These are phyloP conservation scores for Pomacea canaliculata DNA, from an alignment of 2,888 invertebrate genomes.

Conservation along the genomic window DNA sequence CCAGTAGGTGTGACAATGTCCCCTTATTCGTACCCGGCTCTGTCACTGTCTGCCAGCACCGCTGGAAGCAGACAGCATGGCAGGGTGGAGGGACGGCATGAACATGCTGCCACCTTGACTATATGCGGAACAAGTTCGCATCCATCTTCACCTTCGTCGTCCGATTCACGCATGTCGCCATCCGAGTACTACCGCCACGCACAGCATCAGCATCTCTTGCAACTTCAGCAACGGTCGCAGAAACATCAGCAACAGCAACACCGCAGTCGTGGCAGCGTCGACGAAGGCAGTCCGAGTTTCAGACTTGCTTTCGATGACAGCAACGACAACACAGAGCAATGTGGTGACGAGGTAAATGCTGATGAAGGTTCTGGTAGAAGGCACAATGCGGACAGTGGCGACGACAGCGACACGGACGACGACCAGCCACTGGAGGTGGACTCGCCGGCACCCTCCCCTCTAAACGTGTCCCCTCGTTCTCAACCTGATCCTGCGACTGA, in stretches of 20 bases:
- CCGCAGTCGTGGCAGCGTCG: not conserved
- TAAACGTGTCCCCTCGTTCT: slow-evolving; percentile 18
- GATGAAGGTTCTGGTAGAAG: not conserved
- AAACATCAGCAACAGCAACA: not conserved
- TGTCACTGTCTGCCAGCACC: slow-evolving; percentile 1
- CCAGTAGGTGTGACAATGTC: slow-evolving; percentile 4
- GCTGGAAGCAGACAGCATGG: not conserved
- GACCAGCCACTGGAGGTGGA: slow-evolving; percentile 33
- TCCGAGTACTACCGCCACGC: not conserved
- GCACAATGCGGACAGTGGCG: not conserved
- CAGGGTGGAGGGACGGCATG: not conserved
- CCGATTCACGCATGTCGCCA: not conserved
- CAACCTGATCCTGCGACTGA: slow-evolving; percentile 14
- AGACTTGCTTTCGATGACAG: not conserved
- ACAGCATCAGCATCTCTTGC: not conserved
- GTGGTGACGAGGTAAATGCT: slow-evolving; percentile 5
- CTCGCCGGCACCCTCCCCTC: slow-evolving; percentile 31
- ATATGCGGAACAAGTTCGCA: slow-evolving; percentile 1
- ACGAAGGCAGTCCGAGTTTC: too few species aligned
- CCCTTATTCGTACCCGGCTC: not conserved
- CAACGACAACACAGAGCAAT: not conserved
- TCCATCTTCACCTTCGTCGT: slow-evolving; percentile 12
- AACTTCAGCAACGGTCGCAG: not conserved
- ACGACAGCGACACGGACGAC: slow-evolving; percentile 19
- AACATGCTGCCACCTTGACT: not conserved